Evolutionary conservation across 2,113 vertebrate species (phyloP).

Genomic region (Peucedramus taeniatus): DNA sequence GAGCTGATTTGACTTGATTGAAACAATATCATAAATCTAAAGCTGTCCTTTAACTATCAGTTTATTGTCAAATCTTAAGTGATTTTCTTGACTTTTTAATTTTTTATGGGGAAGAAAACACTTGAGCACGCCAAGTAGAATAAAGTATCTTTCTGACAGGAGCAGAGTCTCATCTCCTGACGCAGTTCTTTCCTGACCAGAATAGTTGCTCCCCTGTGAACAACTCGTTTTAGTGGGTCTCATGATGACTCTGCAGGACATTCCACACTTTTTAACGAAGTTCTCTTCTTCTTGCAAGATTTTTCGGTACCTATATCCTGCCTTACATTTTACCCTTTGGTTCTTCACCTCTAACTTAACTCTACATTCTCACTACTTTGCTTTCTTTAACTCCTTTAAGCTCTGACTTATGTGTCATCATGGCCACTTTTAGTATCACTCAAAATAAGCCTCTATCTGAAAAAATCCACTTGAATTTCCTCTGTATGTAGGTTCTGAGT

Average conservation of each 20-base stretch:
- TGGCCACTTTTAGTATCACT: neutral
- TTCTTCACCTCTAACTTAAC: neutral
- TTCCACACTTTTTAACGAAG: neutral
- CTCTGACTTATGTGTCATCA: neutral
- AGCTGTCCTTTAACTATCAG: neutral
- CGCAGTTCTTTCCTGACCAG: rapidly evolving
- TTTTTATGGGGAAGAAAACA: neutral
- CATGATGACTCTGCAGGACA: neutral
- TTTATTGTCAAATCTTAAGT: neutral
- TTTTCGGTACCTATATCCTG: neutral
- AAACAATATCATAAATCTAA: neutral
- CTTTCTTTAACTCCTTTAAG: neutral
- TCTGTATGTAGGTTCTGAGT: neutral
- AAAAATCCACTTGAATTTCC: neutral
- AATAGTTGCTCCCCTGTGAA: neutral
- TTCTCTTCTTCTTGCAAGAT: neutral
- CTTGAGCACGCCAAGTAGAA: neutral
- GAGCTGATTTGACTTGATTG: neutral
- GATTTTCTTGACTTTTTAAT: neutral
- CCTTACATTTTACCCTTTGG: neutral
- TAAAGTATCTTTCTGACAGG: neutral
- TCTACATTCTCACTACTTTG: neutral
- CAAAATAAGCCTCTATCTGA: neutral
- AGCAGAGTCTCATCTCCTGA: neutral
- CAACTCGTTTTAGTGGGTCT: neutral